phyloP scores from a whole-genome alignment of 1,140 invertebrate genomes.

The Chrysomallon squamiferum region DNA sequence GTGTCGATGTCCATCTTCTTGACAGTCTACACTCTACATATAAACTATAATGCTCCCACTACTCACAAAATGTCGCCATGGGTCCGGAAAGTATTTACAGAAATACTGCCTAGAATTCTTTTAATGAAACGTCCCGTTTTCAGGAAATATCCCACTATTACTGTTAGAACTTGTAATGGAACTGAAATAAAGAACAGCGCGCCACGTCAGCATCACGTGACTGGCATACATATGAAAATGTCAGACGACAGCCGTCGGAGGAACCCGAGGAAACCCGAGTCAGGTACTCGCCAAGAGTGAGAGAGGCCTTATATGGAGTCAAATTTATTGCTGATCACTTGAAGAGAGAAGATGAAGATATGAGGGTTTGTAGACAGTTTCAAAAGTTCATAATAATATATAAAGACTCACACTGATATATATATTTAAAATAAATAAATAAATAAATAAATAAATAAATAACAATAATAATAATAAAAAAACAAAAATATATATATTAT shows the following conservation, averaged over 20 bases:
- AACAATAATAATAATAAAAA: too few species aligned
- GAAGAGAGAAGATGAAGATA: constrained; percentile 66
- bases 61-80: constrained; percentile 63
- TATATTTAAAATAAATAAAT: too few species aligned
- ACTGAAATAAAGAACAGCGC: constrained; percentile 73
- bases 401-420: too few species aligned
- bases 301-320: constrained; percentile 89
- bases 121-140: constrained; percentile 57
- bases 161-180: constrained; percentile 70
- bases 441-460: too few species aligned
- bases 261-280: not conserved
- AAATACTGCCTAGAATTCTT: constrained; percentile 60
- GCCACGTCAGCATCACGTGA: too few species aligned
- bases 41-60: constrained; percentile 59
- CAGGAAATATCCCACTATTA: not conserved
- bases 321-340: constrained; percentile 96
- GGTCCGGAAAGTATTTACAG: constrained; percentile 59
- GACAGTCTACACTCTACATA: constrained; percentile 61
- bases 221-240: constrained; percentile 19
- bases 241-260: constrained; percentile 8
- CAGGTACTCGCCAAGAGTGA: constrained; percentile 73
- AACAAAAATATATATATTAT: too few species aligned
- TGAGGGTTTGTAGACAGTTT: constrained; percentile 40
- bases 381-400: too few species aligned
- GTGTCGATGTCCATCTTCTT: constrained; percentile 63